phyloP scores from a whole-genome alignment of 2,113 vertebrate genomes.

The Halichoerus grypus region DNA sequence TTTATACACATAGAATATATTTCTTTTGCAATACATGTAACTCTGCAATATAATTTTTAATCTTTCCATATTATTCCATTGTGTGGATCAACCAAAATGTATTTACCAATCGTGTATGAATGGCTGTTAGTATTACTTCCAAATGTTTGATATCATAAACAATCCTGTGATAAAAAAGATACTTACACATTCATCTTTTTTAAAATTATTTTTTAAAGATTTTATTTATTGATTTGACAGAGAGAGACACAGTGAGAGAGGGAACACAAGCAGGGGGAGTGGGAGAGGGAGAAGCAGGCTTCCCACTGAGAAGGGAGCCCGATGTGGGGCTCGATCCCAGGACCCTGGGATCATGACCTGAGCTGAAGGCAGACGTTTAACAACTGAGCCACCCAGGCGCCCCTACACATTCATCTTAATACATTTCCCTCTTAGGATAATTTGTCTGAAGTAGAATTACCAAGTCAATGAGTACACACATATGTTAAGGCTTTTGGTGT shows the following conservation, averaged over 20 bases:
- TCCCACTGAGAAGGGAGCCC: too few relatives aligned
- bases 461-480: not conserved
- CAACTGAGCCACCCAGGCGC: too few relatives aligned
- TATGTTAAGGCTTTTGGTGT: not conserved
- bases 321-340: too few relatives aligned
- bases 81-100: not conserved
- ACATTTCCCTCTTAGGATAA: not conserved
- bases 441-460: not conserved
- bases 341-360: too few relatives aligned
- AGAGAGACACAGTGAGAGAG: too few relatives aligned
- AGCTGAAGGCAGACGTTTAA: too few relatives aligned
- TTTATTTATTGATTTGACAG: too few relatives aligned
- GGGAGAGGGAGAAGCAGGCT: too few relatives aligned
- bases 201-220: too few relatives aligned
- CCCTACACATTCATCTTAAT: not conserved
- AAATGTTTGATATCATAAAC: not conserved
- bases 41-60: not conserved
- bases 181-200: not conserved
- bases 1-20: not conserved
- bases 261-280: too few relatives aligned
- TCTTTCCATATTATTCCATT: not conserved
- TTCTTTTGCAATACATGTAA: slow-evolving; percentile 9
- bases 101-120: not conserved
- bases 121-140: not conserved
- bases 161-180: not conserved